Evolutionary conservation across 2,888 invertebrate species (phyloP).

Genomic region (Epirrhoe alternata): DNA sequence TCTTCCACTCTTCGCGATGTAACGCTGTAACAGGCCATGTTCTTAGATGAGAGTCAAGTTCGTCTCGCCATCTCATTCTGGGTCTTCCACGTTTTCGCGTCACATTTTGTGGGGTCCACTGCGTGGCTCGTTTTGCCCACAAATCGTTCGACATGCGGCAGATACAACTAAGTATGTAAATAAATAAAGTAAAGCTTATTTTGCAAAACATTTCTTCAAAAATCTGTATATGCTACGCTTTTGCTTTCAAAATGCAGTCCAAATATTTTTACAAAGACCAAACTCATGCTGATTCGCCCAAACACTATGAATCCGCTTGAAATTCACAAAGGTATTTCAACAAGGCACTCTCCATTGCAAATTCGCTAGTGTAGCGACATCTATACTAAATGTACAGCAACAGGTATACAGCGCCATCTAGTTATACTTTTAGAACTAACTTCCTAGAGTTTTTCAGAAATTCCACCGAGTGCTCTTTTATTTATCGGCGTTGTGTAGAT

Average conservation of each 20-base stretch:
- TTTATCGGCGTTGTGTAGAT: constrained; percentile 28
- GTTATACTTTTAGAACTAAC: constrained; percentile 17
- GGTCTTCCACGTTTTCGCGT: too few relatives aligned
- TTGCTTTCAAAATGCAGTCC: neutral
- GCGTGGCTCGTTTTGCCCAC: too few relatives aligned
- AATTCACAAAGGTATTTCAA: constrained; percentile 34
- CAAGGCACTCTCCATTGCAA: constrained; percentile 28
- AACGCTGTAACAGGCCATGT: too few relatives aligned
- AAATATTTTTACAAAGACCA: constrained; percentile 12
- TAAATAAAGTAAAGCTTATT: too few relatives aligned
- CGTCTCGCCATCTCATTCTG: too few relatives aligned
- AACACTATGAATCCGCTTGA: constrained; percentile 23
- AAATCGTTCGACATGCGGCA: too few relatives aligned
- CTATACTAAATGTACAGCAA: constrained; percentile 18
- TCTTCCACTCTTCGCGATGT: too few relatives aligned
- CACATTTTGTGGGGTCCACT: too few relatives aligned
- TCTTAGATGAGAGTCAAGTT: too few relatives aligned
- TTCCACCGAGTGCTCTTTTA: constrained; percentile 31
- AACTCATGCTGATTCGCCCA: constrained; percentile 24
- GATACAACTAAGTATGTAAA: too few relatives aligned
- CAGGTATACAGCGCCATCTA: constrained; percentile 34
- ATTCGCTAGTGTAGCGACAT: constrained; percentile 35
- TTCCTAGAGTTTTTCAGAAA: constrained; percentile 33
- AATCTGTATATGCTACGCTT: neutral
- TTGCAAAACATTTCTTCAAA: too few relatives aligned